These are phyloP conservation scores for Ascidia mentula DNA, from an alignment of 23 tunicate genomes.

Conservation along the genomic window DNA sequence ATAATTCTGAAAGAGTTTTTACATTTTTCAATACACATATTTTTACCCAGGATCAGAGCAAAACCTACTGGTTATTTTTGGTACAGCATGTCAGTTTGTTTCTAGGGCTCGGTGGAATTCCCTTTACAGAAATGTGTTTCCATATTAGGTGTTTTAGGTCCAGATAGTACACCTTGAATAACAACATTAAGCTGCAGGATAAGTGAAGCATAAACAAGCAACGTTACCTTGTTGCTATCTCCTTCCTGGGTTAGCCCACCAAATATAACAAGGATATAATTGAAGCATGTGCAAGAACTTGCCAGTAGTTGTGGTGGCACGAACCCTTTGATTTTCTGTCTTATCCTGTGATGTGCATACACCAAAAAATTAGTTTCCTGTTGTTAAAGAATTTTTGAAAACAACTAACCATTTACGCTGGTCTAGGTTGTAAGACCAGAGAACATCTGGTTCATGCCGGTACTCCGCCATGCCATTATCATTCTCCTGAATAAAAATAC, in stretches of 20 bases:
- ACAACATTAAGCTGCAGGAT: neutral
- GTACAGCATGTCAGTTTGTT: slow-evolving; percentile 25
- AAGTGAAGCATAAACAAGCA: neutral
- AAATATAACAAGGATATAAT: neutral
- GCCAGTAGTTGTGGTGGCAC: neutral
- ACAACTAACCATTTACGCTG: slow-evolving; percentile 2
- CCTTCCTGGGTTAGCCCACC: neutral
- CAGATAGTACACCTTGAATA: neutral
- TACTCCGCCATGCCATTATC: neutral
- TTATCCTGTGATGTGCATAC: slow-evolving; percentile 6
- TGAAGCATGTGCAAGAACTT: neutral
- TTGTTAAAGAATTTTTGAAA: neutral
- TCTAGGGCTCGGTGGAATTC: slow-evolving; percentile 34
- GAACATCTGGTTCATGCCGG: neutral
- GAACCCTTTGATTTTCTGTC: neutral
- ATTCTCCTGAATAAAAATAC: neutral
- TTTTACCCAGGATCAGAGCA: neutral
- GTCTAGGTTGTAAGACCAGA: slow-evolving; percentile 3
- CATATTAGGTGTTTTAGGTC: slow-evolving; percentile 13
- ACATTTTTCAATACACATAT: neutral
- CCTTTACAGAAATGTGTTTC: neutral
- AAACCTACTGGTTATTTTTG: slow-evolving; percentile 20
- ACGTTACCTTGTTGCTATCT: slow-evolving; percentile 2
- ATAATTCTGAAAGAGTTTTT: slow-evolving; percentile 10
- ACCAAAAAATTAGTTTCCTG: neutral